Conservation (phyloP, 2,888 invertebrate species). For the Stenichneumon culpator region DNA sequence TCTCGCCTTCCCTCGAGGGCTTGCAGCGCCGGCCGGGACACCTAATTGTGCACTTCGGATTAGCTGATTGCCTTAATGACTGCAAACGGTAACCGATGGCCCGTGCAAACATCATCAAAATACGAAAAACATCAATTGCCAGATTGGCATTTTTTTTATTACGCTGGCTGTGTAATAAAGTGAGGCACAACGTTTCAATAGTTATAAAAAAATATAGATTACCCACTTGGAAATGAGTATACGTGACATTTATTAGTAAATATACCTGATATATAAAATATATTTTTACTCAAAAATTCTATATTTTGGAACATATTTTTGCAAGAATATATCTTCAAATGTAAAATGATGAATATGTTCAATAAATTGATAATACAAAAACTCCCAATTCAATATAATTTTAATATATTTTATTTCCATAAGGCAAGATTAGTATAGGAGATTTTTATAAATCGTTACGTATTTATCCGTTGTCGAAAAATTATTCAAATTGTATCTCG, state of each 20-base stretch:
- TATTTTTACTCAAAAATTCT: neutral
- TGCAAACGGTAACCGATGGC: neutral
- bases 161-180: no score
- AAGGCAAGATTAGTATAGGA: no score
- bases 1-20: conserved; percentile 25
- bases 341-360: no score
- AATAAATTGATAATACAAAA: no score
- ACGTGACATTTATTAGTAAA: no score
- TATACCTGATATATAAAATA: neutral
- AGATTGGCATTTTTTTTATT: neutral
- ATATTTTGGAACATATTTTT: neutral
- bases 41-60: conserved; percentile 53
- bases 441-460: neutral
- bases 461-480: neutral
- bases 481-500: conserved; percentile 47
- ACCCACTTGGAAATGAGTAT: no score
- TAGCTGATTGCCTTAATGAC: conserved; percentile 22
- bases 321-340: no score
- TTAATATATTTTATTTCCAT: no score
- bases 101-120: neutral
- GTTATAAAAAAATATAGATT: no score
- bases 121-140: neutral
- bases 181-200: no score
- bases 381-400: no score
- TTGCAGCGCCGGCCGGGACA: conserved; percentile 45